Evolutionary conservation across 2,797 vertebrate species (phyloP).

Genomic region (Craterocephalus amniculus): DNA sequence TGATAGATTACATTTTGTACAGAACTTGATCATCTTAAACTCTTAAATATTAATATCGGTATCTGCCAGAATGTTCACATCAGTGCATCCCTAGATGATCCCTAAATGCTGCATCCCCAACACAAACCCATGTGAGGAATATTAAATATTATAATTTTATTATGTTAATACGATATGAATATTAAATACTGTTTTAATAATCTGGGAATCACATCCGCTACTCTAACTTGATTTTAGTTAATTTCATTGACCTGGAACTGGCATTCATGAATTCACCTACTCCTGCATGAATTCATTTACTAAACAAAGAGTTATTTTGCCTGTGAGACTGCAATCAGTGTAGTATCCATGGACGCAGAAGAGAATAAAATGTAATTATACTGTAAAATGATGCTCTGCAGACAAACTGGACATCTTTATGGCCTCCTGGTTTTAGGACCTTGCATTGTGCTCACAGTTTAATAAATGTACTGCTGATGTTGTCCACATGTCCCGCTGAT

Average conservation of each 20-base stretch:
- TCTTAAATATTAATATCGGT: no score
- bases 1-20: no score
- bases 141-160: no score
- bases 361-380: not conserved
- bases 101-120: no score
- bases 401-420: not conserved
- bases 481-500: not conserved
- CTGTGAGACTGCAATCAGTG: not conserved
- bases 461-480: not conserved
- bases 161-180: no score
- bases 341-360: not conserved
- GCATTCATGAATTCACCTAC: not conserved
- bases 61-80: no score
- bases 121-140: no score
- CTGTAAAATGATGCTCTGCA: not conserved
- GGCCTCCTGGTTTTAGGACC: not conserved
- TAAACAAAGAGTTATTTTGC: not conserved
- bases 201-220: not conserved
- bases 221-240: not conserved
- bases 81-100: no score
- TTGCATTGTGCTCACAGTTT: not conserved
- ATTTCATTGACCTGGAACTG: not conserved
- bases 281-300: not conserved
- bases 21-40: no score
- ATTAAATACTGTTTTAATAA: no score